Evolutionary conservation across 1,140 invertebrate genomes (phyloP).

Genomic region (Drosophila malerkotliana): DNA sequence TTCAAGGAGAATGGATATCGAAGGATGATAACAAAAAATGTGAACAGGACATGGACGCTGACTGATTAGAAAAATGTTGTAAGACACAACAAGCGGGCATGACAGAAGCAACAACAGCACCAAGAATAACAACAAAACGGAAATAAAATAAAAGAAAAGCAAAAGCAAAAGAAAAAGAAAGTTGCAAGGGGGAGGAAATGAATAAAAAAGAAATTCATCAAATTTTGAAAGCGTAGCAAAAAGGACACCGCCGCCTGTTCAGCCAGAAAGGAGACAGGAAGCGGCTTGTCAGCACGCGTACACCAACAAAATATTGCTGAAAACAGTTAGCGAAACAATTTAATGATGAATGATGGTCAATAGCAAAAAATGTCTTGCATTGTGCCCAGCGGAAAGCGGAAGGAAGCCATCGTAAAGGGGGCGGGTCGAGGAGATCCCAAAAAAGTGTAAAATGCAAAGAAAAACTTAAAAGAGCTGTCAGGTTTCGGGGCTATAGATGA

Average conservation of each 20-base stretch:
- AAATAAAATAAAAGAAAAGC: slow-evolving; percentile 37
- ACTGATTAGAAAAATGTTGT: slow-evolving; percentile 77
- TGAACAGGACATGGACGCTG: slow-evolving; percentile 54
- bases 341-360: slow-evolving; percentile 81
- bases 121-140: neutral
- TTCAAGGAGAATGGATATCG: slow-evolving; percentile 21
- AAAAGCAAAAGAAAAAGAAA: slow-evolving; percentile 2
- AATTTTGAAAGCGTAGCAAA: slow-evolving; percentile 71
- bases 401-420: slow-evolving; percentile 5
- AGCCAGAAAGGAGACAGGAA: slow-evolving; percentile 38
- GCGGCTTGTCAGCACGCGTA: slow-evolving; percentile 73
- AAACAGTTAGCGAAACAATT: slow-evolving; percentile 81
- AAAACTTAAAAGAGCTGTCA: too few species aligned
- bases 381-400: slow-evolving; percentile 4
- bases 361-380: slow-evolving; percentile 46
- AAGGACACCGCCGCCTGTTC: slow-evolving; percentile 7
- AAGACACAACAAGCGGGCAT: slow-evolving; percentile 53
- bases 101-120: neutral
- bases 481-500: too few species aligned
- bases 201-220: slow-evolving; percentile 81
- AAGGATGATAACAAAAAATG: slow-evolving; percentile 27
- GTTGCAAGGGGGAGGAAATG: slow-evolving; percentile 35
- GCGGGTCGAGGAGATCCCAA: neutral
- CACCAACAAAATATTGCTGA: slow-evolving; percentile 58
- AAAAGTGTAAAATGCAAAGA: neutral